A percentile compares a stretch with the other conserved stretches of the same genome.
Conservation (phyloP, 2,888 invertebrate genomes). For the Chouioia cunea region DNA sequence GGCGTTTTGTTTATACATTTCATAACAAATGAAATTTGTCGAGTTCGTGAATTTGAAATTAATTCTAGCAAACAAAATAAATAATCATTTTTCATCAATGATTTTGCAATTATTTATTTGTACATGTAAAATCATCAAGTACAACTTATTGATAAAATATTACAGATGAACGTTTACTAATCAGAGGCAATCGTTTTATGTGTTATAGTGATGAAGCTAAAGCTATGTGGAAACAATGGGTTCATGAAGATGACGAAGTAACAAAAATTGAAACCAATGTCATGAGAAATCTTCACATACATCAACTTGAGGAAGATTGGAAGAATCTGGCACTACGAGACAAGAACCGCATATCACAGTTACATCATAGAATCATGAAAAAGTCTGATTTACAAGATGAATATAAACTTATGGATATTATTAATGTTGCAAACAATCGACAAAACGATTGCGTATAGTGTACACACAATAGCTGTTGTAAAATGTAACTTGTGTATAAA, state of each 20-base stretch:
- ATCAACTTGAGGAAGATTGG: conserved; percentile 61
- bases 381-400: conserved; percentile 53
- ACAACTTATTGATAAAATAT: too few relatives aligned
- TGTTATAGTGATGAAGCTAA: conserved; percentile 63
- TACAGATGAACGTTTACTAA: too few relatives aligned
- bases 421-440: conserved; percentile 20
- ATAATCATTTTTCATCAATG: too few relatives aligned
- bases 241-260: conserved; percentile 57
- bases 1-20: too few relatives aligned
- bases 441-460: too few relatives aligned
- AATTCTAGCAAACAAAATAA: too few relatives aligned
- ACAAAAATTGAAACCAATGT: conserved; percentile 51
- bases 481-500: too few relatives aligned
- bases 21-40: too few relatives aligned
- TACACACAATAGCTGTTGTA: too few relatives aligned
- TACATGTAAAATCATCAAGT: too few relatives aligned
- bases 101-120: too few relatives aligned
- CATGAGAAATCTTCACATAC: conserved; percentile 56
- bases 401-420: conserved; percentile 41
- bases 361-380: conserved; percentile 52
- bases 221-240: conserved; percentile 61
- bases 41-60: too few relatives aligned
- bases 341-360: conserved; percentile 56
- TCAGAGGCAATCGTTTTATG: background rate
- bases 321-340: conserved; percentile 57